A percentile compares a stretch with the other conserved stretches of the same genome.
phyloP scores from a whole-genome alignment of 2,888 invertebrate species.

The Stenoptilia bipunctidactyla region DNA sequence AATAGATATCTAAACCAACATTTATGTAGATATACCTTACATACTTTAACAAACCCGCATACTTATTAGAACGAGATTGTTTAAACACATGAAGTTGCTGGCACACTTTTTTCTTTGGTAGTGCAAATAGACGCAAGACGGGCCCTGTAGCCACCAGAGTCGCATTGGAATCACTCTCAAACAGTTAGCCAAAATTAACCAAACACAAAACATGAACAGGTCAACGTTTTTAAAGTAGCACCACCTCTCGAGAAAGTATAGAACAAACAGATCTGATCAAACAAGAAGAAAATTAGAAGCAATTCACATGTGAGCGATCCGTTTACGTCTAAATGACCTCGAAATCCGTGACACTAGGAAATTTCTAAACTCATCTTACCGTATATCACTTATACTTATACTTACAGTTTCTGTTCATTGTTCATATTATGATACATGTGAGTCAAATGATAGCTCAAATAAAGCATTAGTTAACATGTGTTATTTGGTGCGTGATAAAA shows the following conservation, averaged over 20 bases:
- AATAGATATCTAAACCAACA: no score
- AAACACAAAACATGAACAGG: slow-evolving; percentile 44
- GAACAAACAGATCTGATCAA: slow-evolving; percentile 55
- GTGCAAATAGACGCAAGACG: slow-evolving; percentile 33
- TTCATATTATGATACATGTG: no score
- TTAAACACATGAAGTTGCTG: slow-evolving; percentile 36
- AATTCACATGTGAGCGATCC: slow-evolving; percentile 14
- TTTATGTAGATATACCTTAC: no score
- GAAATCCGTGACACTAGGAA: no score
- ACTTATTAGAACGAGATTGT: background rate
- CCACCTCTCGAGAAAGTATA: slow-evolving; percentile 58
- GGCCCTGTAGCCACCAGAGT: background rate
- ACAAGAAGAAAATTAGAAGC: slow-evolving; percentile 48
- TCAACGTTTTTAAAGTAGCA: slow-evolving; percentile 64
- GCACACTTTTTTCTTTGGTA: slow-evolving; percentile 43
- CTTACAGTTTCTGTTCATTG: no score
- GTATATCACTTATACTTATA: no score
- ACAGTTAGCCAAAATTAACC: slow-evolving; percentile 43
- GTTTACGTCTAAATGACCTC: background rate
- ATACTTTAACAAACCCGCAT: no score
- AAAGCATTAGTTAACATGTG: no score
- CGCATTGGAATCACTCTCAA: slow-evolving; percentile 12
- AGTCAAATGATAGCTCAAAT: no score
- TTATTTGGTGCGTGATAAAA: no score
- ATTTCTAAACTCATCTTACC: no score